These are phyloP conservation scores for Congeria kusceri DNA, from an alignment of 2,888 invertebrate genomes.

Conservation along the genomic window DNA sequence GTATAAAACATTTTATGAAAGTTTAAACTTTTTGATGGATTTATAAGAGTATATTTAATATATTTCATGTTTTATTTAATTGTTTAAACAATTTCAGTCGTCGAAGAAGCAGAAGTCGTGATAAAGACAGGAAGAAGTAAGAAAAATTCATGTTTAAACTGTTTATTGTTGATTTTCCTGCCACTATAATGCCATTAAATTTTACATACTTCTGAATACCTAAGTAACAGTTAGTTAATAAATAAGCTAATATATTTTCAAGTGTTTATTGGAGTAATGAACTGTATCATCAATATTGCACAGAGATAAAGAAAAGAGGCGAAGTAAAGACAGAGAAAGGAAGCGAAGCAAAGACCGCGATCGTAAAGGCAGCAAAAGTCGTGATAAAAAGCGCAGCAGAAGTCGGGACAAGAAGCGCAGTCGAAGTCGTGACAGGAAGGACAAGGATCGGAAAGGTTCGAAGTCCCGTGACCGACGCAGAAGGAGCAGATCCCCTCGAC, in stretches of 20 bases:
- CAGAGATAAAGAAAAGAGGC: conserved; percentile 18
- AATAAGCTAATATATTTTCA: too few relatives aligned
- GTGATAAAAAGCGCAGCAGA: conserved; percentile 50
- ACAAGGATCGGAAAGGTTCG: conserved; percentile 63
- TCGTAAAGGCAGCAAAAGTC: conserved; percentile 61
- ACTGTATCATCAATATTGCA: too few relatives aligned
- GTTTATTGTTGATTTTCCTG: too few relatives aligned
- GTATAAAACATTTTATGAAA: background rate
- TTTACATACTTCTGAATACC: too few relatives aligned
- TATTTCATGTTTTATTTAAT: background rate
- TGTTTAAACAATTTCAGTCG: conserved; percentile 34
- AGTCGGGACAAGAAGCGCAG: conserved; percentile 28
- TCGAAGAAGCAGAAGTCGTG: conserved; percentile 35
- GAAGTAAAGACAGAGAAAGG: conserved; percentile 81
- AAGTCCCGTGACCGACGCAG: conserved; percentile 30
- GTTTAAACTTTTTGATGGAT: background rate
- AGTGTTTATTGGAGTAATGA: too few relatives aligned
- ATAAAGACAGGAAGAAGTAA: conserved; percentile 55
- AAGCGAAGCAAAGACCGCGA: conserved; percentile 81
- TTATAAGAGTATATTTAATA: background rate
- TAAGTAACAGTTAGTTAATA: too few relatives aligned
- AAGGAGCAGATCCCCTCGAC: conserved; percentile 67
- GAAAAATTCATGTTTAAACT: too few relatives aligned
- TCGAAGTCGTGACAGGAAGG: conserved; percentile 77
- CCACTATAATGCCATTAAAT: too few relatives aligned